Evolutionary conservation across 2,797 vertebrate species (phyloP).

Genomic region (Morus bassanus): DNA sequence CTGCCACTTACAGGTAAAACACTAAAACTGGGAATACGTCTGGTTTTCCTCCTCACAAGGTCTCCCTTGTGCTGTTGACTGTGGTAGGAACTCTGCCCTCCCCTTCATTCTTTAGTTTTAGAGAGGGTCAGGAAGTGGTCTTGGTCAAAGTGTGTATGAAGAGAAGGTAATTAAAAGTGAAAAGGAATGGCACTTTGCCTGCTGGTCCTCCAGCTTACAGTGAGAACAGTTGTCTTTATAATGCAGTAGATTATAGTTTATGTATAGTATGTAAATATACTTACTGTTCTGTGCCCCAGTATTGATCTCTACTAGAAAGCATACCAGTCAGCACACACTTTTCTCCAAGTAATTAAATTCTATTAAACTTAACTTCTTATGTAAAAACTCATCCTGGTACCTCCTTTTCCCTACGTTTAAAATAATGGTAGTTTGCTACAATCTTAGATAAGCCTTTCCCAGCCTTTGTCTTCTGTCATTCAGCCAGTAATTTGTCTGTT

Average conservation of each 20-base stretch:
- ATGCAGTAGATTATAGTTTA: background rate
- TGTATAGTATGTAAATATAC: background rate
- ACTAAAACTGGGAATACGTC: background rate
- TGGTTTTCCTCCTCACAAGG: background rate
- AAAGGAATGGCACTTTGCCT: background rate
- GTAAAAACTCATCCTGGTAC: background rate
- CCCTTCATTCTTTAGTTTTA: background rate
- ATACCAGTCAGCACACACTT: background rate
- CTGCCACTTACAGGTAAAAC: background rate
- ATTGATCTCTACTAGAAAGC: background rate
- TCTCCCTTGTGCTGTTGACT: background rate
- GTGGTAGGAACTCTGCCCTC: background rate
- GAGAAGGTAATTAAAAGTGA: background rate
- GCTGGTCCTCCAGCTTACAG: background rate
- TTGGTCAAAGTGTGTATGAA: background rate
- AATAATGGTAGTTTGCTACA: background rate
- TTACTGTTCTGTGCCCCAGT: background rate
- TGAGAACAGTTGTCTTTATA: background rate
- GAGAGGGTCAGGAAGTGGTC: background rate
- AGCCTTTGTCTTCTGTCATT: background rate
- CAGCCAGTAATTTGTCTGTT: background rate
- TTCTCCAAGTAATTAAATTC: background rate
- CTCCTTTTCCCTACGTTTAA: background rate
- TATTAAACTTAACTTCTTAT: background rate
- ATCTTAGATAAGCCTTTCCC: background rate